Evolutionary conservation across 1,140 invertebrate species (phyloP), one percentile per base, ranked within the genome.

Genomic region (Nylanderia fulva): DNA sequence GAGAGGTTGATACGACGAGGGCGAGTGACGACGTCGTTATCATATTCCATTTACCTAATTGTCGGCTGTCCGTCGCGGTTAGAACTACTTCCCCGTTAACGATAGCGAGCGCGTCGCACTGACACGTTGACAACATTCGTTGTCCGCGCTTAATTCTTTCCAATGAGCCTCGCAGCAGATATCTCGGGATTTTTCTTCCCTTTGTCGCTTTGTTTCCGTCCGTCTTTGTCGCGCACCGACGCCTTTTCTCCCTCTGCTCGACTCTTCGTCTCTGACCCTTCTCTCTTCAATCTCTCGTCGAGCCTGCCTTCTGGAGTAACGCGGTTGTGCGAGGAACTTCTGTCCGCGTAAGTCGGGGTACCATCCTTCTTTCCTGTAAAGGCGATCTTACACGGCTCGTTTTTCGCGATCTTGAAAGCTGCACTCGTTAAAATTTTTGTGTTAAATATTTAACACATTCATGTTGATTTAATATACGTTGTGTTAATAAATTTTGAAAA

Each of bases 131-230:
- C 52, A 75, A 84, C 84, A 80, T 88, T 90, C 66, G 88, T 90
- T 86, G 86, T 24, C 58, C 54, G 69, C 75, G 85, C 86, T 90
- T 90, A 89, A 88, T 89, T 89, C 87, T 90, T 90, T 89, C 82
- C 87, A 89, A 90, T 89, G 76, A 90, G 82, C 64, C 13, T 33
- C 29, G 29, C 15, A 29, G 42, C 42, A 4, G 21, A 52, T n/a
- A n/a, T 69, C 74, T 66, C 52, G 45, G 15, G 64, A 1, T 27
- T 24, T 27, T 24, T 6, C 21, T 2, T 33, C 11, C 52, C 33
- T 56, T 58, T 11, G 63, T 39, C n/a, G n/a, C 45, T 54, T 68
- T 79, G 76, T 36, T 36, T 39, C 29, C 29, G 33, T 39, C 24
- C 24, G 18, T 71, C 52, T 58, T 60, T 29, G 18, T 71, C 61